A percentile compares a stretch with the other conserved stretches of the same genome.
These are phyloP conservation scores for Brenthis hecate DNA, from an alignment of 2,888 invertebrate species.

Conservation along the genomic window DNA sequence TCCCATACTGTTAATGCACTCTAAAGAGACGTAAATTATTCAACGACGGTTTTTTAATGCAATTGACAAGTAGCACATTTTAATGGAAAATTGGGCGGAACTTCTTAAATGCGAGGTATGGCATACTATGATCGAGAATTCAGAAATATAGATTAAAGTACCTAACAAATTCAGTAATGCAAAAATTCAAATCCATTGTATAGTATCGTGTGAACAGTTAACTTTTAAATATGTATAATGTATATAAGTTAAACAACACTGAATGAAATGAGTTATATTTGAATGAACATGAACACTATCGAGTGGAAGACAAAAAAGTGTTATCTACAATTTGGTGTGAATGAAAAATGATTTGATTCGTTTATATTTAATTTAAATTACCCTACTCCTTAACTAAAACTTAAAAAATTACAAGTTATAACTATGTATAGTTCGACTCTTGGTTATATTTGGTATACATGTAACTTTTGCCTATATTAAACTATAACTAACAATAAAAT, in stretches of 20 bases:
- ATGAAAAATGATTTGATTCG: background rate
- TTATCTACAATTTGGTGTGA: background rate
- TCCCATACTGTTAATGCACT: too few relatives aligned
- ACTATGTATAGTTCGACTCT: slow-evolving; percentile 11
- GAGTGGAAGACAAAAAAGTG: slow-evolving; percentile 3
- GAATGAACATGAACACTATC: background rate
- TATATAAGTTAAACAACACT: background rate
- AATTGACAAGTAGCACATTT: slow-evolving; percentile 2
- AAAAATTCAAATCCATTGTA: background rate
- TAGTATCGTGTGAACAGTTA: background rate
- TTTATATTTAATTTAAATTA: background rate
- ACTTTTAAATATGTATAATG: background rate
- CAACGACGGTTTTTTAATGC: background rate
- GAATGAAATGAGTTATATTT: background rate
- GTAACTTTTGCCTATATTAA: background rate
- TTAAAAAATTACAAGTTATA: background rate
- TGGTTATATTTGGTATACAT: slow-evolving; percentile 26
- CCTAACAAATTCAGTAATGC: background rate
- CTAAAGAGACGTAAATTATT: background rate
- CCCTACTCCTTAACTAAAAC: background rate
- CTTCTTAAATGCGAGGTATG: slow-evolving; percentile 7
- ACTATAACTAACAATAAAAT: background rate
- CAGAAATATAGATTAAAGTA: background rate
- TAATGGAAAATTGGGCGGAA: slow-evolving; percentile 10
- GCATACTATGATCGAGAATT: background rate